Conservation (phyloP, 2,113 vertebrate species). For the Machaerirhynchus nigripectus region DNA sequence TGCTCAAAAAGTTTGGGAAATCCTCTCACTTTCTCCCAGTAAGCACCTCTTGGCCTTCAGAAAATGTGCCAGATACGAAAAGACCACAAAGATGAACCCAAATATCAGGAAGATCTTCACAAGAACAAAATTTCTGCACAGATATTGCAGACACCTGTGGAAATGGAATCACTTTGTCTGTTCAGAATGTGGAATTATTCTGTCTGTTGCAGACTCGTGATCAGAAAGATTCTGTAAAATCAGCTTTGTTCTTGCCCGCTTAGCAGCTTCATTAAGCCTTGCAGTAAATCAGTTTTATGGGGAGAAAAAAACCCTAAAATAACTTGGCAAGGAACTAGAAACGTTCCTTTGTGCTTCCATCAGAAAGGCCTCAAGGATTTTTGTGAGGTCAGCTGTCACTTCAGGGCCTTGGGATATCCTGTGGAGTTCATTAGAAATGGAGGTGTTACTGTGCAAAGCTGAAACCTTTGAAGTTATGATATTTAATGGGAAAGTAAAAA, state of each 20-base stretch:
- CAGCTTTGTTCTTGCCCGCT: not conserved
- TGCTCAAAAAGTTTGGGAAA: not conserved
- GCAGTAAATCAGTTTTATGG: not conserved
- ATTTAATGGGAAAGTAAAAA: not conserved
- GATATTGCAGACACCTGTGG: not conserved
- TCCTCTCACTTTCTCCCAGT: fast-evolving
- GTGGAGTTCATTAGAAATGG: not conserved
- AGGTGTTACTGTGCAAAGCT: not conserved
- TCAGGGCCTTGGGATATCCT: not conserved
- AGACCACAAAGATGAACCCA: not conserved
- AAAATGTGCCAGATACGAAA: not conserved
- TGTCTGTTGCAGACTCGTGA: too few relatives aligned
- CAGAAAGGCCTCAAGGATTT: not conserved
- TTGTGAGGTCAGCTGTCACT: not conserved
- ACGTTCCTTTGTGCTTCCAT: not conserved
- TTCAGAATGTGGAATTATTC: not conserved
- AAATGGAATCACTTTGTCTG: not conserved
- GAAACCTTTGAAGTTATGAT: not conserved
- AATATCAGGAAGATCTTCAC: not conserved
- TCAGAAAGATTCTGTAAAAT: not conserved
- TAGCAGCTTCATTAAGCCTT: not conserved
- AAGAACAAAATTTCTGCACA: not conserved
- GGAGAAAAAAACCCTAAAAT: fast-evolving
- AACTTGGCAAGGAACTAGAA: not conserved
- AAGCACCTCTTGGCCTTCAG: not conserved